These are phyloP conservation scores for Acridotheres tristis DNA, from an alignment of 2,797 vertebrate species.

Conservation along the genomic window DNA sequence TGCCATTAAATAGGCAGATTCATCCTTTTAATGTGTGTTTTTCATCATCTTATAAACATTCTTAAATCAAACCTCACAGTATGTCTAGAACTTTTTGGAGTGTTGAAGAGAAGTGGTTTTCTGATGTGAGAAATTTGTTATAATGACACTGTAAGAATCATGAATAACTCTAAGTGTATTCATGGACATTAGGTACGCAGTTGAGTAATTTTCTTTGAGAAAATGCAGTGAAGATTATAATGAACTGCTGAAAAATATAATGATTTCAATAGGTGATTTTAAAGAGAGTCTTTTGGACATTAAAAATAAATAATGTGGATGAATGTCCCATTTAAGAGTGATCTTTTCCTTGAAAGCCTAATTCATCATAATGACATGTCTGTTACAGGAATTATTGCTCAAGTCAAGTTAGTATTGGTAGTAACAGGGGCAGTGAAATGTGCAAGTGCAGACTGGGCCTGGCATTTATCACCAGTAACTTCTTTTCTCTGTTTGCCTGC, in stretches of 20 bases:
- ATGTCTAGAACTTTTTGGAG: neutral
- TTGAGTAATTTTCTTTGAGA: neutral
- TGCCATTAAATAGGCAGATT: neutral
- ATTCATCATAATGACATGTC: neutral
- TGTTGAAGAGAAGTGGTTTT: neutral
- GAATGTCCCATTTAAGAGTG: neutral
- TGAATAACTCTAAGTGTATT: neutral
- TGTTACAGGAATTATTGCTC: neutral
- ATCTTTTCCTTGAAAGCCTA: neutral
- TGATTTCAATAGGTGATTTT: neutral
- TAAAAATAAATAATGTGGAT: neutral
- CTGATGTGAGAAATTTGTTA: neutral
- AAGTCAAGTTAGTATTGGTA: neutral
- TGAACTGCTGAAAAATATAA: neutral
- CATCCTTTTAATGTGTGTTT: neutral
- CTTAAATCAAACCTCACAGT: neutral
- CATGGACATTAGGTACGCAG: neutral
- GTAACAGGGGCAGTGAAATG: neutral
- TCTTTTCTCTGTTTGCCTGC: neutral
- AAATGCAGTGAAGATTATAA: neutral
- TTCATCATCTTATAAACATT: neutral
- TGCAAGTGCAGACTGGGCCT: neutral
- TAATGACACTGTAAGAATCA: neutral
- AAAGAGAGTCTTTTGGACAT: neutral
- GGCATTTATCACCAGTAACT: neutral